Base-by-base conservation (phyloP, 2,113 vertebrate species). In the Chaetops frenatus region DNA sequence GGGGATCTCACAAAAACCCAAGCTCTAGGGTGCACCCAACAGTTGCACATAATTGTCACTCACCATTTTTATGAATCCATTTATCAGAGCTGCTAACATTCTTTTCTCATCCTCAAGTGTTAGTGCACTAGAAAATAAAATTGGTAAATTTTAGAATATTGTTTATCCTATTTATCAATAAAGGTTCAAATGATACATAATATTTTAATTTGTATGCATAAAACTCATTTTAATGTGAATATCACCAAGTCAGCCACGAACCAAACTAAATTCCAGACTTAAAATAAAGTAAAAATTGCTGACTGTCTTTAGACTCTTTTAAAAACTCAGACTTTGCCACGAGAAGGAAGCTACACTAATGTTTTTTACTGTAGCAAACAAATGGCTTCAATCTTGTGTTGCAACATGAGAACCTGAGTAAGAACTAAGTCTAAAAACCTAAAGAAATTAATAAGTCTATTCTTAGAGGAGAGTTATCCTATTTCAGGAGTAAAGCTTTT, bases 61-160 rank as follows among this genome's bases (percentile, higher is more conserved):
- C 94, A 99, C 99, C 99, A 99, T 98, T 97, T 98, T 98, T 94
- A 99, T 98, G 97, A 99, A 99, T 85, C 99, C 99, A 86, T 98
- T 99, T 95, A 99, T 99, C 91, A 99, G 97, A 92, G 98, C 95
- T 76, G 99, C 97, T 91, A 99, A 94, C 81, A 93, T 98, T 91
- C 99, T 97, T 86, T 99, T 99, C 97, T 99, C 99, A 78, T 99
- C 99, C 79, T 99, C 99, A 2, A 99, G 98, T 7, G 99, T 99
- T 58, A 99, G 98, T 44, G 99, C 99, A 54, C 99, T 99, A 69
- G 10, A 94, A 96, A 71, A 92, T 91, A 94, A 92, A 91, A 70
- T 65, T n/a, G 44, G 91, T 81, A 93, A 70, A 84, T 81, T 86
- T 65, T 53, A 67, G 40, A 66, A 50, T 57, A 61, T 15, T 25